phyloP scores from a whole-genome alignment of 2,888 invertebrate species.

The Cephonodes hylas region DNA sequence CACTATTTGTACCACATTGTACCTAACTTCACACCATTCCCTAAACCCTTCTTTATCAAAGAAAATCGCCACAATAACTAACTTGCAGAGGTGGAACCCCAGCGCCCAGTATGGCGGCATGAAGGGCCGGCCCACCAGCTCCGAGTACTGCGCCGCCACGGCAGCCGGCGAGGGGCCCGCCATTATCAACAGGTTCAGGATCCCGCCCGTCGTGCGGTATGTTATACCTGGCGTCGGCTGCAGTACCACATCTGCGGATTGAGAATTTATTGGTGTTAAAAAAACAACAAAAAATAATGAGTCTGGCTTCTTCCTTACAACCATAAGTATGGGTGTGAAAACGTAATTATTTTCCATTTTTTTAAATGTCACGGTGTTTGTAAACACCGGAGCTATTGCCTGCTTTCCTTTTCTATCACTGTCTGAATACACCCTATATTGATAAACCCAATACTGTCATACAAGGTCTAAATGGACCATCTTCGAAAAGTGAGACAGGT shows the following conservation, averaged over 20 bases:
- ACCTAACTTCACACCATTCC: too few species aligned
- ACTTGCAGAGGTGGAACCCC: slow-evolving; percentile 93
- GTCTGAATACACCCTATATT: too few species aligned
- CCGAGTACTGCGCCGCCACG: slow-evolving; percentile 85
- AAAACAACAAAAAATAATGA: too few species aligned
- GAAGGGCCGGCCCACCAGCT: slow-evolving; percentile 86
- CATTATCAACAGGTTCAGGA: slow-evolving; percentile 89
- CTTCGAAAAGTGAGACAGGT: too few species aligned
- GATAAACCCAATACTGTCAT: too few species aligned
- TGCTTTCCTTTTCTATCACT: too few species aligned
- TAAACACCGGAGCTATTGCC: too few species aligned
- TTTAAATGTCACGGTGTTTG: too few species aligned
- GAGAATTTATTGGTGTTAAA: not conserved
- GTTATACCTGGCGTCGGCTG: slow-evolving; percentile 92
- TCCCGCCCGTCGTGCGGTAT: slow-evolving; percentile 90
- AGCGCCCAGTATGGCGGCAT: slow-evolving; percentile 94
- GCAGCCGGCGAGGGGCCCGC: slow-evolving; percentile 87
- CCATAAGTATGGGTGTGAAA: too few species aligned
- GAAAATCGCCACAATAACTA: slow-evolving; percentile 21
- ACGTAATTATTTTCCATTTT: too few species aligned
- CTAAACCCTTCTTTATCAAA: not conserved
- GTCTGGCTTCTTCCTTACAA: not conserved
- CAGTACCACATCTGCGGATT: slow-evolving; percentile 84
- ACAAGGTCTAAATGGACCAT: too few species aligned
- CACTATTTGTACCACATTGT: too few species aligned